Base-by-base conservation (phyloP, 2,888 invertebrate genomes). In the Pollenia labialis region DNA sequence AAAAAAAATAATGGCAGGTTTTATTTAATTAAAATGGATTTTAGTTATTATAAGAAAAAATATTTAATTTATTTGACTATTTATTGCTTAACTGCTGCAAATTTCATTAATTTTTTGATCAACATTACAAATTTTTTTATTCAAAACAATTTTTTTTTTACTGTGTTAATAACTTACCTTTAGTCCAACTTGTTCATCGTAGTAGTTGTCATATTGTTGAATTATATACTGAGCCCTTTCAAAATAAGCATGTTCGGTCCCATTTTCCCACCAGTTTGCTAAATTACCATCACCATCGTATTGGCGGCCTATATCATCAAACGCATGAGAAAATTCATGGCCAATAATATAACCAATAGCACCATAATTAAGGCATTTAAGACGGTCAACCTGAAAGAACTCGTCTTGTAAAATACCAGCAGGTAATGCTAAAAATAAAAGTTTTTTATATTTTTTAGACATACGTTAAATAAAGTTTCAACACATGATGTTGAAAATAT, bases 341-440 rank as follows among this genome's bases (percentile, higher is more conserved):
- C 97, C 98, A 90, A 98, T 98, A 4, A 98, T 97, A 90, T 97
- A 97, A 2, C 98, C 98, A 87, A 98, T 98, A 2, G 97, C 97
- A 23, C 97, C 98, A 90, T 97, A 98, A 93, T 98, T 98, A 97
- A 98, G 97, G 93, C 98, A 98, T 88, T 96, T 96, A 0, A 98
- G 98, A 23, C 98, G 96, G 66, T 97, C 96, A 76, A 97, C 97
- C 80, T 96, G 96, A 94, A 98, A 98, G 95, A 98, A 98, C 1
- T 96, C 96, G 2, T 98, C 98, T 94, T 98, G 98, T 1, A 98
- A 94, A 88, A 98, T 98, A 88, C 98, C 98, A 89, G 98, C 98
- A 0, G 98, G 98, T 93, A 98, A 98, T 94, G 97, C 98, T 69
- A 11, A 9, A 71, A 71, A 52, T 8, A 98, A 94, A 93, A 23